Conservation (phyloP, 2,888 invertebrate species). For the Pomacea canaliculata region DNA sequence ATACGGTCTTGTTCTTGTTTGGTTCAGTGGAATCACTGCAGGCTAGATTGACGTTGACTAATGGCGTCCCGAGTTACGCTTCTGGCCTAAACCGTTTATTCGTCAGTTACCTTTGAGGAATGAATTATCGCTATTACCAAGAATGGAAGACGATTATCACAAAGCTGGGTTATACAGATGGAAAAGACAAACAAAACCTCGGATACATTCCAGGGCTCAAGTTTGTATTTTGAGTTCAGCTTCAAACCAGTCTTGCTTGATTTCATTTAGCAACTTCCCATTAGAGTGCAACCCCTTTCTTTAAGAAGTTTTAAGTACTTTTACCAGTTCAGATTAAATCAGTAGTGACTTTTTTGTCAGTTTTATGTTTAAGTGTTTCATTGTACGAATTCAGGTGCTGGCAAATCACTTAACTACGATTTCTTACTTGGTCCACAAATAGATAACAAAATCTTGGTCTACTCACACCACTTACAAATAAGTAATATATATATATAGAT, state of each 20-base stretch:
- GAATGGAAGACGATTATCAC: constrained; percentile 43
- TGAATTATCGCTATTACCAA: neutral
- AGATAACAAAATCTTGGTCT: too few relatives aligned
- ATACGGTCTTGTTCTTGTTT: too few relatives aligned
- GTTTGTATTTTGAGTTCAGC: constrained; percentile 29
- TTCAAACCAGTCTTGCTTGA: neutral
- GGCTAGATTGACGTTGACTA: too few relatives aligned
- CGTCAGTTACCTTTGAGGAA: too few relatives aligned
- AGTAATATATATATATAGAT: too few relatives aligned
- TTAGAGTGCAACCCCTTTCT: neutral
- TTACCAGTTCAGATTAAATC: neutral
- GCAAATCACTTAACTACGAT: too few relatives aligned
- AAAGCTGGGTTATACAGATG: constrained; percentile 52
- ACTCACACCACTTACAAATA: too few relatives aligned
- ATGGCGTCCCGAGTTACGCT: too few relatives aligned
- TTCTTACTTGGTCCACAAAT: too few relatives aligned
- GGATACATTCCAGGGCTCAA: constrained; percentile 54
- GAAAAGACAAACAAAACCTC: constrained; percentile 51
- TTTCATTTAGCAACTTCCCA: neutral
- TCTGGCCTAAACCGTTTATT: too few relatives aligned
- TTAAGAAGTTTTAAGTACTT: neutral
- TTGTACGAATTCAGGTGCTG: neutral
- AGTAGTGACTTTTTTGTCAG: neutral
- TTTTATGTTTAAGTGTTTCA: neutral
- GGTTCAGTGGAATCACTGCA: too few relatives aligned